phyloP scores from a whole-genome alignment of 2,888 invertebrate species.

The Physocephala rufipes region DNA sequence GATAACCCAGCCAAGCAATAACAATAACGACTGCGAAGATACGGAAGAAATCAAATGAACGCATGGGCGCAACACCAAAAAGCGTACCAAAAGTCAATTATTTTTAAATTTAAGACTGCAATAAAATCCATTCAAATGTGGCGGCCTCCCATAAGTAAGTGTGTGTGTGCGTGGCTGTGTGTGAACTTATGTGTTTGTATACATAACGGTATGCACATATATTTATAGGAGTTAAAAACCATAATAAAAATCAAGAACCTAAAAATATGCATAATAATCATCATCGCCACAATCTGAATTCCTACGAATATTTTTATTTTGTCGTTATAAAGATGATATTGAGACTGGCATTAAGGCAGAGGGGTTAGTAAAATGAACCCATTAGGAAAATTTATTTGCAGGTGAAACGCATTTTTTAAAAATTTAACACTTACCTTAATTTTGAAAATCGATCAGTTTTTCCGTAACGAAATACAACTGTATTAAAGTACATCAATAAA shows the following conservation, averaged over 20 bases:
- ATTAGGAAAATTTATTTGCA: no score
- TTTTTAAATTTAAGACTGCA: background rate
- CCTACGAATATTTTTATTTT: slow-evolving; percentile 30
- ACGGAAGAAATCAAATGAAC: no score
- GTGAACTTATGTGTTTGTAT: background rate
- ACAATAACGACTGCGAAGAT: no score
- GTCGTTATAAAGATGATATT: background rate
- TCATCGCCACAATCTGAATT: slow-evolving; percentile 8
- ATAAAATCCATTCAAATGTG: slow-evolving; percentile 10
- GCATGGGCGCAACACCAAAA: no score
- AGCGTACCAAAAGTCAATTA: background rate
- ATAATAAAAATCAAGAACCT: slow-evolving; percentile 25
- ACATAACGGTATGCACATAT: background rate
- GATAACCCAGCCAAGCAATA: background rate
- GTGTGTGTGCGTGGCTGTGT: slow-evolving; percentile 21
- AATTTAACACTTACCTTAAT: no score
- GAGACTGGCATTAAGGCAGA: background rate
- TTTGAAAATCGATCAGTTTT: no score
- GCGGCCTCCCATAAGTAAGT: background rate
- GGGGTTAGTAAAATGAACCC: background rate
- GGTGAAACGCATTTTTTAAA: no score
- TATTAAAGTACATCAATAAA: no score
- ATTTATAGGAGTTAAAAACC: slow-evolving; percentile 19
- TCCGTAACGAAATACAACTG: no score
- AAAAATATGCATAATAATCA: slow-evolving; percentile 31